Evolutionary conservation across 1,140 invertebrate species (phyloP).

Genomic region (Phenacoccus solenopsis): DNA sequence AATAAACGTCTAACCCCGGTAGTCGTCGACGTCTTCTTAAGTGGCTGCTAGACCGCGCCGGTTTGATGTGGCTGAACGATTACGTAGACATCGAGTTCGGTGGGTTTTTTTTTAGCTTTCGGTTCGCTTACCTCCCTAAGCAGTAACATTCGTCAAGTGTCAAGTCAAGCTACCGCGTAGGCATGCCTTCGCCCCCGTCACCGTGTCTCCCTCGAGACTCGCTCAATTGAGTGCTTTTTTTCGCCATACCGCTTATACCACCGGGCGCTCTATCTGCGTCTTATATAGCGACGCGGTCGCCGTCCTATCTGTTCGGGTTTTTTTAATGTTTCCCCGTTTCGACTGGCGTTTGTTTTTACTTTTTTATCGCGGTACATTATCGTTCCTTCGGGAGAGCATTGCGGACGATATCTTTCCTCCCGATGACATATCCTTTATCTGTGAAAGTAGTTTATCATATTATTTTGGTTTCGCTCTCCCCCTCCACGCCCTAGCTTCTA

Average conservation of each 20-base stretch:
- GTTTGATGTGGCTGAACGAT: slow-evolving; percentile 13
- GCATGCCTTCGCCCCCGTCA: background rate
- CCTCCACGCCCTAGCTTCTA: background rate
- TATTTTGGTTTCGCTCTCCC: slow-evolving; percentile 12
- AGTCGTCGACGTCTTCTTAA: background rate
- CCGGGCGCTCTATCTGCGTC: background rate
- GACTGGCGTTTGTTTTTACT: slow-evolving; percentile 9
- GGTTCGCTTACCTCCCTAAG: slow-evolving; percentile 6
- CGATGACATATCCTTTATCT: slow-evolving; percentile 16
- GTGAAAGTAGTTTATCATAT: slow-evolving; percentile 18
- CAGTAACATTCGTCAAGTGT: slow-evolving; percentile 16
- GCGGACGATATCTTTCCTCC: slow-evolving; percentile 15
- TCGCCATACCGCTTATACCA: background rate
- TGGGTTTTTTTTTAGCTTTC: slow-evolving; percentile 3
- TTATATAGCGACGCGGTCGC: too few species aligned
- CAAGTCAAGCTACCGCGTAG: slow-evolving; percentile 7
- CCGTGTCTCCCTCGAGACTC: slow-evolving; percentile 12
- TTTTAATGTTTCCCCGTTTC: background rate
- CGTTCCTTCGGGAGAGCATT: slow-evolving; percentile 16
- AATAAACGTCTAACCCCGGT: background rate
- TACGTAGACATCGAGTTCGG: background rate
- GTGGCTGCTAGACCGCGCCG: slow-evolving; percentile 8
- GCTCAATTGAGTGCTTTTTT: slow-evolving; percentile 15
- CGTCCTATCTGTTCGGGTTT: background rate
- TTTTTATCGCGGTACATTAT: slow-evolving; percentile 17